Conservation (phyloP, 2,797 vertebrate genomes). For the Meriones psammophilus region DNA sequence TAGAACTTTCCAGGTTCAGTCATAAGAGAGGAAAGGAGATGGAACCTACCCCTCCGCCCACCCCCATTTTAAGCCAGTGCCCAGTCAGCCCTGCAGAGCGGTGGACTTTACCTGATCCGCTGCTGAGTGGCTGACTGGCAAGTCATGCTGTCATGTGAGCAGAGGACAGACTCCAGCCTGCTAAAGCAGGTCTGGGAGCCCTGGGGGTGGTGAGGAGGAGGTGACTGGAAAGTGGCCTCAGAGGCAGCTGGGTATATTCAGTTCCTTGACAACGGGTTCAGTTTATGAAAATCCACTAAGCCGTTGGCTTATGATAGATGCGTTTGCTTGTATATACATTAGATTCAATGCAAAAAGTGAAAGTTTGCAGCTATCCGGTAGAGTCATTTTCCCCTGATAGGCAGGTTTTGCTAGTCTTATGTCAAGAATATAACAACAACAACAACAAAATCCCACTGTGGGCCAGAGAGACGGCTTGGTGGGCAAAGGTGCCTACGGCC, state of each 20-base stretch:
- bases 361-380: background rate
- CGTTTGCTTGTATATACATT: background rate
- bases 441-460: background rate
- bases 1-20: background rate
- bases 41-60: background rate
- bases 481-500: background rate
- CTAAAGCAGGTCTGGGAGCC: background rate
- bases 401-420: background rate
- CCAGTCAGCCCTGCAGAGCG: background rate
- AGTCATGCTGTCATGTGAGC: slow-evolving; percentile 8
- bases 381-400: background rate
- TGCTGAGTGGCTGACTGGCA: background rate
- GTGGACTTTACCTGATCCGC: background rate
- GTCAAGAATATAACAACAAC: background rate
- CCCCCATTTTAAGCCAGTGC: background rate
- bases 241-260: background rate
- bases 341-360: background rate
- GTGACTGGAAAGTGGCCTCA: background rate
- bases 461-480: background rate
- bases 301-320: background rate
- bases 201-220: too few relatives aligned
- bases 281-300: background rate
- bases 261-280: background rate
- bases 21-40: background rate
- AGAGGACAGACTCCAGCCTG: background rate